phyloP scores from a whole-genome alignment of 2,113 vertebrate species.

The Malaclemys terrapin region DNA sequence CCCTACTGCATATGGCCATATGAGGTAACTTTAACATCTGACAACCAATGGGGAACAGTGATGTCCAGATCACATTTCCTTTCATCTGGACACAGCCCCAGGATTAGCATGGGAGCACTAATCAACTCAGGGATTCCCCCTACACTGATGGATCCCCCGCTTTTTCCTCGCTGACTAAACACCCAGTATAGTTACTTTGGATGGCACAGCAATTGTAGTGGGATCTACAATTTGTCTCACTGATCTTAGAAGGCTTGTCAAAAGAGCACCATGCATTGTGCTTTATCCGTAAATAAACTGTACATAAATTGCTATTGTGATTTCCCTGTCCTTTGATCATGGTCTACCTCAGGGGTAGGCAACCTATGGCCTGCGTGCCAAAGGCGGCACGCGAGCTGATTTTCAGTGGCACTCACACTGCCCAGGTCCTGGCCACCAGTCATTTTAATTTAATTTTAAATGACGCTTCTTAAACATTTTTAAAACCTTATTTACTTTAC shows the following conservation, averaged over 20 bases:
- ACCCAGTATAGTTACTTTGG: neutral
- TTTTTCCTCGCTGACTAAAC: neutral
- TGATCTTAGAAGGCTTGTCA: neutral
- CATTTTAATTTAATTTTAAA: too few relatives aligned
- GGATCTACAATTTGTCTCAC: neutral
- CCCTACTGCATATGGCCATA: neutral
- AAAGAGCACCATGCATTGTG: neutral
- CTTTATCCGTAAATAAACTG: neutral
- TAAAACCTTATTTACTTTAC: too few relatives aligned
- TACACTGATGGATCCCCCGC: neutral
- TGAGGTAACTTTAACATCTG: neutral
- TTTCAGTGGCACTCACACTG: too few relatives aligned
- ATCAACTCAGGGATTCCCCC: rapidly evolving
- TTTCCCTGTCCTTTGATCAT: neutral
- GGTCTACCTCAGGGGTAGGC: neutral
- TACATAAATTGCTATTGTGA: neutral
- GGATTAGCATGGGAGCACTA: rapidly evolving
- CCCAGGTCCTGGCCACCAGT: too few relatives aligned
- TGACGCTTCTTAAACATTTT: too few relatives aligned
- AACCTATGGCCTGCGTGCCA: too few relatives aligned
- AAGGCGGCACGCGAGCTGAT: too few relatives aligned
- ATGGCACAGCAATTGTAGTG: neutral
- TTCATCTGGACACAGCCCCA: neutral
- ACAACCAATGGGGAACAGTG: neutral
- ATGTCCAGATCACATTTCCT: neutral